Conservation (phyloP, 2,113 vertebrate species). For the Heliornis fulica region DNA sequence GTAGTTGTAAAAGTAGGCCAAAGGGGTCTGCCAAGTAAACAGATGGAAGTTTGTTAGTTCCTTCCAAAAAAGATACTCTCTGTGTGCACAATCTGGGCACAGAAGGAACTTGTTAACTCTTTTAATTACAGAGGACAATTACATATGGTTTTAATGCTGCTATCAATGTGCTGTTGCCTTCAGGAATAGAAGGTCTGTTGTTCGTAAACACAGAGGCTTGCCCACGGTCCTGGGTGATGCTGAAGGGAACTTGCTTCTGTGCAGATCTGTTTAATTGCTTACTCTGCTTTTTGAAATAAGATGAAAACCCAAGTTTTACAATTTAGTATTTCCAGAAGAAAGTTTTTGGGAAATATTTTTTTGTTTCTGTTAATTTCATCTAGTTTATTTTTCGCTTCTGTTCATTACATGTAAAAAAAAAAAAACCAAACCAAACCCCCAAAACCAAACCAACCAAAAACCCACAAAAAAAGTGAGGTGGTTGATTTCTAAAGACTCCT, state of each 20-base stretch:
- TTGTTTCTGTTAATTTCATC: background rate
- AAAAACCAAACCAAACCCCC: too few relatives aligned
- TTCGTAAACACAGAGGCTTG: background rate
- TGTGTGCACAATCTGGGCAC: background rate
- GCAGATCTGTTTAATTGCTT: background rate
- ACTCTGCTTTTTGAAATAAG: background rate
- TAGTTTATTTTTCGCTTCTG: background rate
- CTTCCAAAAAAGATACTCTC: conserved; percentile 6
- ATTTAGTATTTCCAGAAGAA: background rate
- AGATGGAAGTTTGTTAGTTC: conserved; percentile 53
- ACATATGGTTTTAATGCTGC: background rate
- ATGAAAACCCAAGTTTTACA: background rate
- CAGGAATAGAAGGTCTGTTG: background rate
- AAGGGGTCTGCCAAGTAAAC: conserved; percentile 45
- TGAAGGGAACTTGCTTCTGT: background rate
- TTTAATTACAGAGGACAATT: conserved; percentile 10
- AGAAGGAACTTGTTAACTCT: background rate
- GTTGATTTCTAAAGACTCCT: background rate
- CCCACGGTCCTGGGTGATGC: background rate
- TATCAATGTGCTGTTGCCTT: background rate
- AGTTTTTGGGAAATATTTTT: background rate
- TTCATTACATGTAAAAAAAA: background rate
- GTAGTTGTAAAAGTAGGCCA: conserved; percentile 51
- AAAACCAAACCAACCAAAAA: too few relatives aligned
- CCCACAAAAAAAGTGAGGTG: background rate